Base-by-base conservation (phyloP, 2,888 invertebrate species). In the Laspeyria flexula region DNA sequence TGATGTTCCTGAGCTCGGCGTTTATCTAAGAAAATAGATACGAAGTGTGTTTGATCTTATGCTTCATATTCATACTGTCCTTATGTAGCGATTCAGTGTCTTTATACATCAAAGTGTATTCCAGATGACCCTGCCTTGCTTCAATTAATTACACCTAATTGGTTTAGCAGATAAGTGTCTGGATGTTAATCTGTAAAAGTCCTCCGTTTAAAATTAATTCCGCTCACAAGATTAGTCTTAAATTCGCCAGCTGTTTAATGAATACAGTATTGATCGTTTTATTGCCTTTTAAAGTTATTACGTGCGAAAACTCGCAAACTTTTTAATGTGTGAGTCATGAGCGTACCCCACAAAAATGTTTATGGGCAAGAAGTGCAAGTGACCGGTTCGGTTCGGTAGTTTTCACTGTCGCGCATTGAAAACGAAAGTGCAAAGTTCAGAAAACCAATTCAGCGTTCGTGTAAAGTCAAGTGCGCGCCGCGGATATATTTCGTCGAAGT, bases 401-500 rank as follows among this genome's bases (percentile, higher is more conserved):
- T 62, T 64, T 70, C 67, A 64, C 62, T 61, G 69, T 62, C 58
- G 57, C 52, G 31, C 64, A 55, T 58, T 75, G 75, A 79, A 80
- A 82, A 68, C 43, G 77, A 79, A 81, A 82, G 79, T 78, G 66
- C 70, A 76, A 77, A 76, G 75, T 73, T 77, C 70, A 66, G 65
- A 71, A 71, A 71, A 69, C 63, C 60, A 72, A 64, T 71, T 74
- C 65, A 49, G 51, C 27, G 45, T 52, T 61, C 64, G 66, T 70
- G 66, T 66, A 62, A 41, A 68, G 62, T 64, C 55, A 66, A 57
- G 65, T 69, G 70, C 60, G 69, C 60, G 52, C 54, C 46, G 65
- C 44, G 60, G 54, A 64, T 65, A 74, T 71, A 76, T 82, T 86
- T 86, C 85, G 79, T 71, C 72, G 83, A 85, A 85, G 79, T 68